phyloP scores from a whole-genome alignment of 2,113 vertebrate genomes.

The Fulmarus glacialis region DNA sequence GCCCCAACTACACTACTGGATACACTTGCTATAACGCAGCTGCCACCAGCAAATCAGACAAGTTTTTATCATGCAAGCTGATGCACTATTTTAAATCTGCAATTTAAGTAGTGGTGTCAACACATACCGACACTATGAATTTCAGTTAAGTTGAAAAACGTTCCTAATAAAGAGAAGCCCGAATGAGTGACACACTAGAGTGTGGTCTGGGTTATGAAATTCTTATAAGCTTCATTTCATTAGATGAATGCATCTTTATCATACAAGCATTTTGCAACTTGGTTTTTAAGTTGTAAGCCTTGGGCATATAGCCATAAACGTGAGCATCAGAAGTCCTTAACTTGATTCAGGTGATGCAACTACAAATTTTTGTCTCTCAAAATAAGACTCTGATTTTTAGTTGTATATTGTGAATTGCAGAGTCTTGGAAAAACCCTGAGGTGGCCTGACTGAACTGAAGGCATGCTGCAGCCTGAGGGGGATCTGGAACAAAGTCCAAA shows the following conservation, averaged over 20 bases:
- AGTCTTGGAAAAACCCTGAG: not conserved
- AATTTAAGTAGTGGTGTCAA: not conserved
- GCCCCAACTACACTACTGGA: rapidly evolving
- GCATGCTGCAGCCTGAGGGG: not conserved
- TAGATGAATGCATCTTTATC: not conserved
- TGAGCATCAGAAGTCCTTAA: rapidly evolving
- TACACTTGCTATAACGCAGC: rapidly evolving
- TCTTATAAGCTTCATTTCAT: too few species aligned
- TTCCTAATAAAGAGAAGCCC: not conserved
- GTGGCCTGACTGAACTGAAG: not conserved
- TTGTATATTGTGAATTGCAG: not conserved
- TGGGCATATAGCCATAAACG: not conserved
- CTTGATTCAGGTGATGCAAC: rapidly evolving
- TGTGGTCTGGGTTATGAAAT: not conserved
- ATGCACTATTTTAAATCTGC: not conserved
- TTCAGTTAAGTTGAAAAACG: not conserved
- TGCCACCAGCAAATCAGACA: not conserved
- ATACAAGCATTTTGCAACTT: too few species aligned
- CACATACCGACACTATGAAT: rapidly evolving
- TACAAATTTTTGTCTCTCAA: rapidly evolving
- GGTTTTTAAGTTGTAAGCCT: not conserved
- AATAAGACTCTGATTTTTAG: not conserved
- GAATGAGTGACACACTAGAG: rapidly evolving
- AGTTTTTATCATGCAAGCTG: rapidly evolving
- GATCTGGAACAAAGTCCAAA: not conserved